Evolutionary conservation across 2,797 vertebrate genomes (phyloP).

Genomic region (Neomorphus geoffroyi): DNA sequence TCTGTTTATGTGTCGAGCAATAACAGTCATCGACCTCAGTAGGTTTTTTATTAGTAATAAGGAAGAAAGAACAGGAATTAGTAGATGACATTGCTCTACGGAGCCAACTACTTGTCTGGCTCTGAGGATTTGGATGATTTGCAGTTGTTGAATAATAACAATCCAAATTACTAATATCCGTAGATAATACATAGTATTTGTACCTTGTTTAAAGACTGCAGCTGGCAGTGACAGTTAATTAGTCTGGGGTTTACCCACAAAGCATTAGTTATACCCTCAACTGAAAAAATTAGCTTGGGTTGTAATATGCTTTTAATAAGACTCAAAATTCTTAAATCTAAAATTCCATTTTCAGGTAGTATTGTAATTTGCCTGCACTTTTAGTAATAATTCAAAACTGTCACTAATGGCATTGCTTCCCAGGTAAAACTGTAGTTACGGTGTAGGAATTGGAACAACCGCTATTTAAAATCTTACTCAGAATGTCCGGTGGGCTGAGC

Average conservation of each 20-base stretch:
- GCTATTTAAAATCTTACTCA: not conserved
- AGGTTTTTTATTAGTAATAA: not conserved
- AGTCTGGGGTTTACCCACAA: not conserved
- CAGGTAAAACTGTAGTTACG: not conserved
- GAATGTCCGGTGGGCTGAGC: not conserved
- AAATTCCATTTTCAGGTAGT: conserved; percentile 8
- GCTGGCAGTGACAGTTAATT: conserved; percentile 14
- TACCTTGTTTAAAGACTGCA: conserved; percentile 12
- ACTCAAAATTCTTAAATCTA: not conserved
- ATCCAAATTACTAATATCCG: conserved; percentile 35
- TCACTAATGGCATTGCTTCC: not conserved
- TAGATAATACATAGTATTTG: not conserved
- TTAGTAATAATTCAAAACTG: not conserved
- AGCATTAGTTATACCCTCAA: not conserved
- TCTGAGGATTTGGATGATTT: not conserved
- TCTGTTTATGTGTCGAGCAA: not conserved
- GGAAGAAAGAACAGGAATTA: not conserved
- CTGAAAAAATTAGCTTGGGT: not conserved
- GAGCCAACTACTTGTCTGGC: not conserved
- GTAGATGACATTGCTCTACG: not conserved
- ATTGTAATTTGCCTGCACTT: not conserved
- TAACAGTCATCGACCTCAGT: not conserved
- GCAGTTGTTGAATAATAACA: not conserved
- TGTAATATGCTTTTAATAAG: not conserved
- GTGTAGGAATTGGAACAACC: not conserved